Conservation (phyloP, 2,797 vertebrate species). For the Pteropus rufus region DNA sequence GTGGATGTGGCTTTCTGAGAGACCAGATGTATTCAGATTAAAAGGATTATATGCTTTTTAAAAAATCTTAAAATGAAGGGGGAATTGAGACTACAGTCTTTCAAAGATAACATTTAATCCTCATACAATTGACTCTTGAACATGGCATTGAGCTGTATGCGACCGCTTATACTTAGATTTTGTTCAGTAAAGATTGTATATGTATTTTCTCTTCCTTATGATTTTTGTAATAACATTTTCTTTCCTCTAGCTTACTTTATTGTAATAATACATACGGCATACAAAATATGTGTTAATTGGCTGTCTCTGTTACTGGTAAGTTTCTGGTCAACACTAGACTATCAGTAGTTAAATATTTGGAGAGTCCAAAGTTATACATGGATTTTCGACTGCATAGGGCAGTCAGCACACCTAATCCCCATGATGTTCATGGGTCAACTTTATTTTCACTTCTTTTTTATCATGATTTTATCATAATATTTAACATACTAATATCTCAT, state of each 20-base stretch:
- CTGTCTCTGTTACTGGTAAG: background rate
- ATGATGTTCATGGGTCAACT: background rate
- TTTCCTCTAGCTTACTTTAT: background rate
- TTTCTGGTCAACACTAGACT: background rate
- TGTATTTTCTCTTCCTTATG: background rate
- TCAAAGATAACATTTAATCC: background rate
- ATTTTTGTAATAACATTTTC: background rate
- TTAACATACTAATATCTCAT: background rate
- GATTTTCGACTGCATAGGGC: no score
- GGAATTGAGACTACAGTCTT: background rate
- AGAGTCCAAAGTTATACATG: background rate
- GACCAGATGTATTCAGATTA: background rate
- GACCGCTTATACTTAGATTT: background rate
- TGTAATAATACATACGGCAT: background rate
- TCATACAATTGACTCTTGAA: background rate
- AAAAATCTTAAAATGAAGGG: background rate
- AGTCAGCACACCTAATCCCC: background rate
- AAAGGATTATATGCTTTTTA: background rate
- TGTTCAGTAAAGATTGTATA: background rate
- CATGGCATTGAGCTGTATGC: background rate
- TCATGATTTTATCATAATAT: background rate
- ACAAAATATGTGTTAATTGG: background rate
- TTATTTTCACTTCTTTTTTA: background rate
- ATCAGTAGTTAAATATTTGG: background rate
- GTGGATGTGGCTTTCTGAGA: background rate